Conservation (phyloP, 1,140 invertebrate species). For the Gonioctena quinquepunctata region DNA sequence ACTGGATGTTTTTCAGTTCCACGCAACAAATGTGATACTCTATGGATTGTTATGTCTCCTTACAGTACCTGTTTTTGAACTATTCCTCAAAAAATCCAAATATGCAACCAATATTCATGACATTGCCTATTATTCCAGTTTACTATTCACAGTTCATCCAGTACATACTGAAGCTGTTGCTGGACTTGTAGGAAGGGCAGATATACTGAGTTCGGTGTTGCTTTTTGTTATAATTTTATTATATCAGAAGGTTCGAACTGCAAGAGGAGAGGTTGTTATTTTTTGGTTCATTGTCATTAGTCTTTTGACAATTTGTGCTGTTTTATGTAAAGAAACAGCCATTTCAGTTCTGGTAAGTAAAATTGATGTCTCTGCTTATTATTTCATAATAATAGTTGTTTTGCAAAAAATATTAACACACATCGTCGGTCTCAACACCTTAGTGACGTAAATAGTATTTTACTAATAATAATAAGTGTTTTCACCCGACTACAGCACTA, state of each 20-base stretch:
- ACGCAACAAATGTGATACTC: conserved; percentile 71
- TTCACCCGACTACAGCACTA: no score
- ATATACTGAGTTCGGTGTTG: conserved; percentile 81
- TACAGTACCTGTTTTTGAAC: conserved; percentile 63
- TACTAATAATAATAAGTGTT: no score
- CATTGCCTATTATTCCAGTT: conserved; percentile 57
- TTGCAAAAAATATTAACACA: no score
- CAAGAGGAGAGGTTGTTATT: neutral
- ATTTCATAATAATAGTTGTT: neutral
- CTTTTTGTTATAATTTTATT: conserved; percentile 74
- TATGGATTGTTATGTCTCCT: conserved; percentile 70
- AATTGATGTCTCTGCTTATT: neutral
- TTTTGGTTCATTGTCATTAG: conserved; percentile 52
- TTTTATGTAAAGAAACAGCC: conserved; percentile 93
- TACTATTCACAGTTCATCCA: conserved; percentile 91
- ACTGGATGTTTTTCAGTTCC: conserved; percentile 70
- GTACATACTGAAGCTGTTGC: conserved; percentile 96
- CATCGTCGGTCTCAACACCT: no score
- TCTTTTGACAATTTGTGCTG: conserved; percentile 64
- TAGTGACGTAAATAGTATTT: no score
- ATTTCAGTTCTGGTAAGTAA: conserved; percentile 81
- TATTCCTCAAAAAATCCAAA: conserved; percentile 38
- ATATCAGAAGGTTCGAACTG: conserved; percentile 53
- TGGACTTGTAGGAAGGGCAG: conserved; percentile 93
- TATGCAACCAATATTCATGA: conserved; percentile 41